A percentile compares a stretch with the other conserved stretches of the same genome.
Conservation (phyloP, 1,140 invertebrate species). For the Bombus balteatus region DNA sequence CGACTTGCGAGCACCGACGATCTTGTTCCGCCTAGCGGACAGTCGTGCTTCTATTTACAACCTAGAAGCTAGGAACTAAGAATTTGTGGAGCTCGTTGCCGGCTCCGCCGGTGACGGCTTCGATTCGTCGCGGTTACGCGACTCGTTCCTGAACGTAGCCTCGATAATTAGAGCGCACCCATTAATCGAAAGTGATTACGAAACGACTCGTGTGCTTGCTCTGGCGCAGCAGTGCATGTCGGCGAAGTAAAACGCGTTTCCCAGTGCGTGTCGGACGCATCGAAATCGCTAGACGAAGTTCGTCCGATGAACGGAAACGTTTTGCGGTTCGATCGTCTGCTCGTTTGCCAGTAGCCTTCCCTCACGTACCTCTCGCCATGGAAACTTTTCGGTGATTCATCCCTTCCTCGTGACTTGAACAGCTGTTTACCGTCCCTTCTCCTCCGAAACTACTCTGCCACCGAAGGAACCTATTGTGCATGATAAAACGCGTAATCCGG, state of each 20-base stretch:
- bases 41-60: too few relatives aligned
- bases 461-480: conserved; percentile 10
- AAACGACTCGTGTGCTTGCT: conserved; percentile 32
- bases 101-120: too few relatives aligned
- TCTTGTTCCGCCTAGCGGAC: not conserved
- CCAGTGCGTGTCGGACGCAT: not conserved
- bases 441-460: not conserved
- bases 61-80: not conserved
- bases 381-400: conserved; percentile 80
- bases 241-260: conserved; percentile 31
- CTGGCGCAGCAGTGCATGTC: conserved; percentile 36
- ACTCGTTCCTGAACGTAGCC: conserved; percentile 2
- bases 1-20: too few relatives aligned
- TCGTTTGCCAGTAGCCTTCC: not conserved
- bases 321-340: not conserved
- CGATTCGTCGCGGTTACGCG: not conserved
- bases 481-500: conserved; percentile 33
- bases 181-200: conserved; percentile 61
- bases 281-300: not conserved
- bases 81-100: not conserved
- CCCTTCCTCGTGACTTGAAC: conserved; percentile 60
- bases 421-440: conserved; percentile 50
- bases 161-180: conserved; percentile 51
- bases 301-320: not conserved
- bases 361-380: conserved; percentile 33